phyloP scores from a whole-genome alignment of 2,888 invertebrate genomes.

The Anticlea derivata region DNA sequence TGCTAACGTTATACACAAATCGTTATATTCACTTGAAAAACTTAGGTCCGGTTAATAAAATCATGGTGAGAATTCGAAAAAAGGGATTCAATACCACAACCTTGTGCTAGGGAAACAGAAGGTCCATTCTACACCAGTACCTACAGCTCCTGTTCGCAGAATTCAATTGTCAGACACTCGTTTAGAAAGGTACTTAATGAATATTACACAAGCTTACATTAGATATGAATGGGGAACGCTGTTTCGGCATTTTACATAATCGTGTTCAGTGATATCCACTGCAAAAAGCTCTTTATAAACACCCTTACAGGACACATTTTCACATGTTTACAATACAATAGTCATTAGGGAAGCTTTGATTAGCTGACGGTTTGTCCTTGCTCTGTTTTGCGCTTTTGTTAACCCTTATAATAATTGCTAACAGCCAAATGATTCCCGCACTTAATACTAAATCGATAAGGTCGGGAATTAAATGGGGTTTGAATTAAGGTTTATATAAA shows the following conservation, averaged over 20 bases:
- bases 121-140: neutral
- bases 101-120: no score
- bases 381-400: conserved; percentile 55
- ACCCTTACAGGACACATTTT: conserved; percentile 24
- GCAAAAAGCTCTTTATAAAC: conserved; percentile 27
- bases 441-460: conserved; percentile 33
- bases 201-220: conserved; percentile 29
- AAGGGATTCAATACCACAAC: no score
- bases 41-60: no score
- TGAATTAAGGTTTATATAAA: conserved; percentile 25
- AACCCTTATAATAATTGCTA: conserved; percentile 39
- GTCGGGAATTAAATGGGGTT: conserved; percentile 23
- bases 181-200: conserved; percentile 8
- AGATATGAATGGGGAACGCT: conserved; percentile 30
- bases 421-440: conserved; percentile 31
- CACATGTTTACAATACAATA: conserved; percentile 10
- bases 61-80: no score
- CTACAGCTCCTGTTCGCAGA: neutral
- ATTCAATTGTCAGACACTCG: conserved; percentile 6
- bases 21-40: no score
- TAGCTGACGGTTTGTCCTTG: conserved; percentile 53
- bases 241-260: conserved; percentile 32
- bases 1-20: no score
- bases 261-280: conserved; percentile 10
- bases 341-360: conserved; percentile 57